Evolutionary conservation across 2,888 invertebrate species (phyloP), one percentile per base, ranked within the genome.

Genomic region (Macrophya annulata): DNA sequence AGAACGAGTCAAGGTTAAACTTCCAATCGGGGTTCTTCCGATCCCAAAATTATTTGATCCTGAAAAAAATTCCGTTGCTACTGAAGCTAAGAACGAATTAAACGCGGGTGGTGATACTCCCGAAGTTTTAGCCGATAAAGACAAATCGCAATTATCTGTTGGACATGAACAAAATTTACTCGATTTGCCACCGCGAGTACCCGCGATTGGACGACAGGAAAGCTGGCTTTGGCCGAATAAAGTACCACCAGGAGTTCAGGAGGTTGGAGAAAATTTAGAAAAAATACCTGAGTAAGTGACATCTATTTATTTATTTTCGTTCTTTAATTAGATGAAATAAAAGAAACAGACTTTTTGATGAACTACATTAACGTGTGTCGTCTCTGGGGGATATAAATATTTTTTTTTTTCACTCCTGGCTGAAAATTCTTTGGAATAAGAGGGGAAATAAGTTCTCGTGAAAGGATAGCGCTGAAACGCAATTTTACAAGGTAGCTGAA

Each of bases 11-110:
- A 92, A 92, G 85, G 88, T 91, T 0, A 93, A 92, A 83, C 88
- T 93, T 10, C 93, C 93, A 0, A 85, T 88, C 4, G 93, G 93
- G 1, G 93, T 93, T 4, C 88, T 91, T 15, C 93, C 93, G 10
- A 93, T 93, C 62, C 93, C 92, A 0, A 87, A 89, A 85, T 87
- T 93, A 31, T 89, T 90, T 48, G 91, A 91, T 21, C 87, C 88
- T 59, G 89, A 91, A 9, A 85, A 84, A 40, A 87, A 65, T 62
- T 71, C 25, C 25, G 83, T 40, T 17, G 65, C 68, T 17, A 65
- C 65, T 0, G 62, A 71, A 43, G 12, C 25, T 9, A 71, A 83
- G 21, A 17, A 51, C 6, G 83, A 83, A 71, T 12, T 12, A 12
- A 71, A 83, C n/a, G 83, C 17, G 9, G 83, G 31, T 0, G 83